Evolutionary conservation across 2,113 vertebrate genomes (phyloP).

Genomic region (Chaetodon trifascialis): DNA sequence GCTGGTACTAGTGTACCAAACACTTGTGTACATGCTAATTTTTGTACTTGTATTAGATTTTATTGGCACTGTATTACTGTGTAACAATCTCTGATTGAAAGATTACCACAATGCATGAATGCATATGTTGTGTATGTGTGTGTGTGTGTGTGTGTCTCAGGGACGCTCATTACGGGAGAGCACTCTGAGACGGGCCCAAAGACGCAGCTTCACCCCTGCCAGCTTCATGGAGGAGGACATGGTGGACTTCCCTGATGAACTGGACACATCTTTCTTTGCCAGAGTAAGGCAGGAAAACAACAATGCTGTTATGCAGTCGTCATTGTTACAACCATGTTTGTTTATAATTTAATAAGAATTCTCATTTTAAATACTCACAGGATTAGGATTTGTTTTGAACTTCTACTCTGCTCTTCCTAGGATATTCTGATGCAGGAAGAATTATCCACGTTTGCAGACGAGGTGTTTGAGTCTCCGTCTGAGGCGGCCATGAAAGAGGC

Average conservation of each 20-base stretch:
- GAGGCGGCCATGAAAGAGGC: slow-evolving; percentile 91
- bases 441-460: slow-evolving; percentile 92
- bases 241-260: slow-evolving; percentile 93
- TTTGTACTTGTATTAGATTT: background rate
- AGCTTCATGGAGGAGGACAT: slow-evolving; percentile 97
- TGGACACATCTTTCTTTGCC: slow-evolving; percentile 98
- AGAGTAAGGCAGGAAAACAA: slow-evolving; percentile 84
- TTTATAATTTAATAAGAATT: background rate
- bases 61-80: background rate
- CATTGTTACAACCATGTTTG: background rate
- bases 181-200: slow-evolving; percentile 87
- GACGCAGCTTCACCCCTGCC: slow-evolving; percentile 95
- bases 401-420: slow-evolving; percentile 74
- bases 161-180: slow-evolving; percentile 92
- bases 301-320: background rate
- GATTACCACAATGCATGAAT: background rate
- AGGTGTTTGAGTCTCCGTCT: slow-evolving; percentile 94
- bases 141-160: slow-evolving; percentile 72
- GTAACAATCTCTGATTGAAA: background rate
- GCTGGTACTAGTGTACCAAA: background rate
- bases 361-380: background rate
- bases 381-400: background rate
- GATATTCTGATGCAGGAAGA: slow-evolving; percentile 94
- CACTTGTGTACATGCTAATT: background rate
- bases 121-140: background rate